Evolutionary conservation across 2,888 invertebrate species (phyloP), one percentile per base, ranked within the genome.

Genomic region (Germaria angustata): DNA sequence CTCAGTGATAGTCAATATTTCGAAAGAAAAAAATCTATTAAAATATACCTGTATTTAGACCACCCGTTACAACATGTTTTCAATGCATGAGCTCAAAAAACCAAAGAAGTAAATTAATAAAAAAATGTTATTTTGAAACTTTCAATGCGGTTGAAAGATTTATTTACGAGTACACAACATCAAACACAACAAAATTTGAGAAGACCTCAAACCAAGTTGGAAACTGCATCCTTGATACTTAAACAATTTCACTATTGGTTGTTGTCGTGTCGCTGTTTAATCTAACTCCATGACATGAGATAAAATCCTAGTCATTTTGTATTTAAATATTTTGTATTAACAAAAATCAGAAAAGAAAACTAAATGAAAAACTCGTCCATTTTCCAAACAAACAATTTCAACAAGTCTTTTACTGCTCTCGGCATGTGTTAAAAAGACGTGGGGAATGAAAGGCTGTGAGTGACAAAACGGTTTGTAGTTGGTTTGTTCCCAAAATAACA

Each of bases 351-450:
- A 20, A 39, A 69, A 63, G 28, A 39, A 65, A 46, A 34, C 9
- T 20, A n/a, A n/a, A n/a, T n/a, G n/a, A 46, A 22, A 79, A 80
- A 77, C 77, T 77, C 61, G 81, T 77, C 68, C 71, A 77, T 9
- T 72, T 72, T 34, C 11, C n/a, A 32, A 69, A 63, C 22, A 63
- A 69, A 68, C 65, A 36, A 65, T 71, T 61, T 76, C 75, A 69
- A 68, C 73, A 81, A 63, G 77, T 72, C 72, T 57, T 65, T 28
- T 22, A 61, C 22, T 44, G 20, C 32, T 51, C 76, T 51, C 34
- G 71, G 66, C 71, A 72, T 71, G 76, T 68, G 77, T 55, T 57
- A 55, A 65, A 77, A 69, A 73, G 51, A 66, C 32, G 17, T 51
- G 8, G 20, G 20, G 15, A 20, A 20, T 8, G 15, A 32, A 63